These are phyloP conservation scores for Parasteatoda lunata DNA, from an alignment of 2,888 invertebrate genomes.

Conservation along the genomic window DNA sequence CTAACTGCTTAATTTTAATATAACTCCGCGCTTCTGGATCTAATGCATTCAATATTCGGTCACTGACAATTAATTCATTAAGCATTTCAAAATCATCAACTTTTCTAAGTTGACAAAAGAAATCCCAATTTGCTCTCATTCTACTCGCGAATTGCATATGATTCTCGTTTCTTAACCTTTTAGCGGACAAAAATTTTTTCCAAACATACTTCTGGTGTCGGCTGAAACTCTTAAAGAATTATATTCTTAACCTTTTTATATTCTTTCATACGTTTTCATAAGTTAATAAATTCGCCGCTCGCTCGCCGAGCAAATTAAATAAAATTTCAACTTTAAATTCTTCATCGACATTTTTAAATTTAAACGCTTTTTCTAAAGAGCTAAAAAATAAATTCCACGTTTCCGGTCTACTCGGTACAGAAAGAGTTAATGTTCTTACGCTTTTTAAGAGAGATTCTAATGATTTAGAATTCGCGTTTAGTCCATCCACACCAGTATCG, in stretches of 20 bases:
- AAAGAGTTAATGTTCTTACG: constrained; percentile 17
- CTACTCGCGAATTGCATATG: constrained; percentile 14
- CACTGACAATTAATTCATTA: constrained; percentile 7
- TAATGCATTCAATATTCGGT: constrained; percentile 15
- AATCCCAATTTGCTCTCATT: neutral
- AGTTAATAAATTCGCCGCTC: constrained; percentile 2
- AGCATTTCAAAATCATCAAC: constrained; percentile 17
- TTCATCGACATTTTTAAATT: constrained; percentile 15
- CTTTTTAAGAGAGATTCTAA: constrained; percentile 21
- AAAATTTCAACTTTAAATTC: constrained; percentile 19
- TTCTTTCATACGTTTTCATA: neutral
- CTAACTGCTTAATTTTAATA: constrained; percentile 10
- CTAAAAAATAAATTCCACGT: constrained; percentile 19
- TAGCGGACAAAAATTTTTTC: constrained; percentile 2
- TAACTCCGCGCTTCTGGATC: constrained; percentile 4
- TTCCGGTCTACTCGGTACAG: constrained; percentile 6
- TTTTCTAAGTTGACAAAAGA: constrained; percentile 1
- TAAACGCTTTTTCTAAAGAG: constrained; percentile 24
- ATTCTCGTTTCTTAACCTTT: neutral
- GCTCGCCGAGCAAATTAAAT: constrained; percentile 16
- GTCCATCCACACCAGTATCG: neutral
- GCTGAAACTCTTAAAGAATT: constrained; percentile 14
- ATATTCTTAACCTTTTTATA: constrained; percentile 15
- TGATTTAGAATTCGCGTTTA: neutral
- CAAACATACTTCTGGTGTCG: constrained; percentile 7